Base-by-base conservation (phyloP, 2,113 vertebrate species). In the Narcine bancroftii region DNA sequence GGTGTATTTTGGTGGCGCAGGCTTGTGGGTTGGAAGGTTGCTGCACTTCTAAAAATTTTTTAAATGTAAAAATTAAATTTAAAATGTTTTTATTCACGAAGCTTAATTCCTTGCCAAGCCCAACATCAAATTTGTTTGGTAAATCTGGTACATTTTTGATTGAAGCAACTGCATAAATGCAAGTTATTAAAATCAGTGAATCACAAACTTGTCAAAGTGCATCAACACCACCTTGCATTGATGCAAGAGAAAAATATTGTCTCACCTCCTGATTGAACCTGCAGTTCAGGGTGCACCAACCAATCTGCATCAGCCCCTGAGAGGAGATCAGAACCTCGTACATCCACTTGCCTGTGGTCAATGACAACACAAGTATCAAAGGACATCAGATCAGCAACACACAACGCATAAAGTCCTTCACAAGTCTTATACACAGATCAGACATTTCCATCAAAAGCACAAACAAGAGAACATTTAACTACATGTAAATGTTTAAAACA, bases 311-410 rank as follows among this genome's bases (percentile, higher is more conserved):
- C 93, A 99, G 97, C 2, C 99, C 99, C 95, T 99, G 98, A 60
- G 98, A 99, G 92, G 99, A 99, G 95, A 99, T 99, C 94, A 99
- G 96, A 92, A 99, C 99, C 95, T 99, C 99, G 0, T 99, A 99
- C 93, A 98, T 96, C 99, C 99, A 99, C 91, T 98, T 99, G 93
- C 99, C 99, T 99, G 93, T n/a, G 19, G 66, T 15, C n/a, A 93
- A 94, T 92, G 93, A 93, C 69, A 33, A 56, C 11, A 92, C n/a
- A 36, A 71, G 10, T 39, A 19, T 75, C 26, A 60, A 42, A 36
- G 47, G 24, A 56, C 33, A 81, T 65, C 29, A 63, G 3, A 66
- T 77, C 73, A 75, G 21, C 45, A n/a, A 5, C 69, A 92, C 9
- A 73, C 9, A 73, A 9, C 0, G 56, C n/a, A 45, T 69, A 24